Evolutionary conservation across 1,140 invertebrate species (phyloP), one percentile per base, ranked within the genome.

Genomic region (Liolophura sinensis): DNA sequence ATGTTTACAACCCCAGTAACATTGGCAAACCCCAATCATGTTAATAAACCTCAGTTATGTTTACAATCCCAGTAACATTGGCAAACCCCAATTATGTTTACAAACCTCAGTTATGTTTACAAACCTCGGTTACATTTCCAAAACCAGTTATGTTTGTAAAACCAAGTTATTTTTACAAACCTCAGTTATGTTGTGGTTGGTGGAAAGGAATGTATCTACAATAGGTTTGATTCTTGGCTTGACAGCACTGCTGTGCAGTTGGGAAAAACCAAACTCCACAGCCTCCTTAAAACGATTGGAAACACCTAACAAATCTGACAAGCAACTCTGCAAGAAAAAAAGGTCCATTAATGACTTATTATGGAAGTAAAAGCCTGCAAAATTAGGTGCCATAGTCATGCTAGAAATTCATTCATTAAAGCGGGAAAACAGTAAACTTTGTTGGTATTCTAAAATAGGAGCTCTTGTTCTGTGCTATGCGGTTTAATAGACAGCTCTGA

Each of bases 191-290:
- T 92, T 89, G 85, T 95, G 93, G 82, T 89, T 91, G 24, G 91
- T 87, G 25, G 89, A 89, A 4, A 90, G 82, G 85, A 96, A 96
- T 58, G 89, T 86, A 84, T 96, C 93, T 4, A 94, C 88, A 90
- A 92, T 93, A 1, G 93, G 92, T 80, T 92, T 93, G 0, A 97
- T 85, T 71, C 93, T 85, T 1, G 94, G 93, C 82, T 95, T 95
- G 1, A 98, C 88, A 47, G 92, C 92, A 74, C 92, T 92, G 0
- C 89, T 88, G 31, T 89, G 87, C 25, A 98, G 85, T 73, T 96
- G 94, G 66, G 92, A 90, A 75, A 96, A 89, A 11, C 94, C 95
- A 84, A 91, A 92, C 74, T 94, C 92, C 14, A 92, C 89, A 7
- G 95, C 88, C 55, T 91, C 89, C 73, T 91, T 91, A 62, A 97